These are phyloP conservation scores for Cossypha heuglini DNA, from an alignment of 2,797 vertebrate genomes.

Conservation along the genomic window DNA sequence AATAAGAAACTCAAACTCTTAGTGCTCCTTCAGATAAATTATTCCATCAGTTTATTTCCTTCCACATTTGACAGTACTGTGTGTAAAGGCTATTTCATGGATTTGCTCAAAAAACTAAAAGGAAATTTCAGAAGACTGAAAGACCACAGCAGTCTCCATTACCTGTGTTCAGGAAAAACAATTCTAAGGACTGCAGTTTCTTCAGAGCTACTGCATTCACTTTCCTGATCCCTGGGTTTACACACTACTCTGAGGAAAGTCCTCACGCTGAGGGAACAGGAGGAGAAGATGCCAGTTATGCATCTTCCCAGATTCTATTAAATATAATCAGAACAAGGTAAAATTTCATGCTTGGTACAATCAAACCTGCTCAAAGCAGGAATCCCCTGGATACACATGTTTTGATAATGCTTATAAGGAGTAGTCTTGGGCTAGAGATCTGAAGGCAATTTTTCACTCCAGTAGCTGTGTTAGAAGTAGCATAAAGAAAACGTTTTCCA, in stretches of 20 bases:
- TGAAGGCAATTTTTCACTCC: background rate
- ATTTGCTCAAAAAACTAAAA: background rate
- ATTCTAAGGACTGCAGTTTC: background rate
- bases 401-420: background rate
- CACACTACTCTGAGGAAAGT: background rate
- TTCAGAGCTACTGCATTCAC: background rate
- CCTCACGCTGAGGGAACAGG: background rate
- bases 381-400: background rate
- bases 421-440: background rate
- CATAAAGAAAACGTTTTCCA: background rate
- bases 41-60: background rate
- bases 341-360: background rate
- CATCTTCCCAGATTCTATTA: background rate
- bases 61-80: background rate
- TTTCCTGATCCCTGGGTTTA: background rate
- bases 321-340: background rate
- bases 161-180: background rate
- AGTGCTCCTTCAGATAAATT: background rate
- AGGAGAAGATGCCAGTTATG: background rate
- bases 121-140: background rate
- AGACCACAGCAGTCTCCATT: background rate
- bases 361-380: background rate
- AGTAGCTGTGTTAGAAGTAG: background rate
- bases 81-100: background rate
- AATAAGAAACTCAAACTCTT: background rate